Conservation (phyloP, 2,888 invertebrate genomes). For the Craniophora ligustri region DNA sequence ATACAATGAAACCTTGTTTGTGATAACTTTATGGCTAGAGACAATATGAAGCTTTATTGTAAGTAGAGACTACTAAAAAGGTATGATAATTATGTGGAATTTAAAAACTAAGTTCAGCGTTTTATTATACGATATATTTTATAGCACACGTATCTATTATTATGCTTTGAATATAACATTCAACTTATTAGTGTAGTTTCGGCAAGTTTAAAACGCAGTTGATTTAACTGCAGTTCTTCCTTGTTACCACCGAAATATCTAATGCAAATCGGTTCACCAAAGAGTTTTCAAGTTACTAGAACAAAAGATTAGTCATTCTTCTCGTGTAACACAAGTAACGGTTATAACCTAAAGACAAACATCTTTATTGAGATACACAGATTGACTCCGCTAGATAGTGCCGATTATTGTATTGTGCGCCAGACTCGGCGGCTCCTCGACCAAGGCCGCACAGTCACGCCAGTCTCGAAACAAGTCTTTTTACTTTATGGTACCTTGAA, state of each 20-base stretch:
- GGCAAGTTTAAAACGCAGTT: too few species aligned
- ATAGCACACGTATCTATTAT: too few species aligned
- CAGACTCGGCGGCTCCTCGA: constrained; percentile 49
- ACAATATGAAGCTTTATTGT: constrained; percentile 6
- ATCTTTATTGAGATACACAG: constrained; percentile 31
- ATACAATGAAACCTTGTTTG: constrained; percentile 7
- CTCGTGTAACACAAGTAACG: constrained; percentile 15
- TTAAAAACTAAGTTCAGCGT: too few species aligned
- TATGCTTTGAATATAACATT: too few species aligned
- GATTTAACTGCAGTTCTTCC: too few species aligned
- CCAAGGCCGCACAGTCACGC: constrained; percentile 54
- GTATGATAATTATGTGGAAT: background rate
- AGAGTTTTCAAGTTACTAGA: background rate
- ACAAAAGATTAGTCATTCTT: constrained; percentile 2
- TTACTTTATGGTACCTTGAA: constrained; percentile 13
- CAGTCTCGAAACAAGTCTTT: constrained; percentile 15
- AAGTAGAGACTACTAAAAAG: background rate
- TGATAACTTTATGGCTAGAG: background rate
- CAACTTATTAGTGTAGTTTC: too few species aligned
- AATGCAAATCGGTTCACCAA: background rate
- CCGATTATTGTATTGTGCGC: constrained; percentile 25
- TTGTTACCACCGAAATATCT: background rate
- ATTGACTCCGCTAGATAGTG: constrained; percentile 36
- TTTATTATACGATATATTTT: too few species aligned
- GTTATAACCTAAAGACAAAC: constrained; percentile 28